Evolutionary conservation across 2,113 vertebrate genomes (phyloP), one percentile per base, ranked within the genome.

Genomic region (Siniperca knerii): DNA sequence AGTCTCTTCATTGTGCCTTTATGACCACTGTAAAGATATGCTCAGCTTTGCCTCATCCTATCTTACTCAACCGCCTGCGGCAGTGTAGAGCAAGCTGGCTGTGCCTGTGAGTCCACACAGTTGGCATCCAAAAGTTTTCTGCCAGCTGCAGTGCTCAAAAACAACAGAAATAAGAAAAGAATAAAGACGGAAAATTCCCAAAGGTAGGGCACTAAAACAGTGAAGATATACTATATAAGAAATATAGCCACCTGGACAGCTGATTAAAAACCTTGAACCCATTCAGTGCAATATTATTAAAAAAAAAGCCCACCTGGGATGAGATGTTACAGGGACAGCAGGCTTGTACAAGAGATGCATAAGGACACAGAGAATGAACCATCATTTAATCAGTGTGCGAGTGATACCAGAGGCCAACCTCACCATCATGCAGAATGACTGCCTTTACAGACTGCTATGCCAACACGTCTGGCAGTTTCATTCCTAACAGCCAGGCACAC

Each of bases 1-100:
- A 89, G 75, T 92, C 89, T 89, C 85, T 75, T 90, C 91, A 92
- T 92, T 94, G 89, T 92, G 78, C 85, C 90, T 93, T 90, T 89
- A 92, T 89, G 89, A 79, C 92, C 89, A 88, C 86, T 91, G 94
- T 93, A 89, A 89, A 94, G 87, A 90, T 83, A 86, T 61, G 65
- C 73, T 86, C 66, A 75, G 86, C 79, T 84, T 87, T 89, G 90
- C 77, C 75, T 92, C 79, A 87, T 77, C 72, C 80, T 72, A 77
- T 89, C 87, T 85, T 69, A 64, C 75, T 91, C 77, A 86, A 82
- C 83, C 44, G 65, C 90, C 91, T 77, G 83, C 77, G 55, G 89
- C 89, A 87, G 70, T 77, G 80, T 79, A 16, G 79, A 82, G 82
- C 78, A 77, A 75, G 81, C 83, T 52, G 65, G 29, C 79, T 87